Evolutionary conservation across 2,797 vertebrate genomes (phyloP), one percentile per base, ranked within the genome.

Genomic region (Leuciscus waleckii): DNA sequence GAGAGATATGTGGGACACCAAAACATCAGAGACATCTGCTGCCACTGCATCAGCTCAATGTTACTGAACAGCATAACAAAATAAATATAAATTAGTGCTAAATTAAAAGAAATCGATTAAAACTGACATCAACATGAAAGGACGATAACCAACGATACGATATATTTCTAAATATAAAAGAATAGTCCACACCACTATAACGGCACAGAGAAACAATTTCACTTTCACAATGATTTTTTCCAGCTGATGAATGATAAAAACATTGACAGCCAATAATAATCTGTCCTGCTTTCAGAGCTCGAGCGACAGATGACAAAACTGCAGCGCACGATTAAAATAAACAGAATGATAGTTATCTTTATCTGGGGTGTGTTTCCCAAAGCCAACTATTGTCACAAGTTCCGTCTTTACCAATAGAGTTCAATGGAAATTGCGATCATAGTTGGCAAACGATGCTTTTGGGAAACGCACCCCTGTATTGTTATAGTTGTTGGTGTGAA

Each of bases 1-100:
- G 29, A 65, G 61, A 79, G 17, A 41, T 32, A 67, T 80, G 29
- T 80, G 61, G 78, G 43, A 80, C 63, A 68, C 61, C 29, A 68
- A 68, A 80, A 35, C 63, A 49, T 35, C 63, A n/a, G 78, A 68
- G 63, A 80, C 63, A 61, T 58, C 26, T 32, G 41, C 78, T 32
- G 61, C 61, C 9, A 32, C n/a, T 79, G 41, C 61, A 51, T 49
- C n/a, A 79, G 61, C 19, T 32, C 29, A 51, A 14, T 51, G 39
- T 37, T 80, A 80, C 78, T n/a, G 26, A 67, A 32, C 19, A 80
- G 61, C 58, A 65, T 8, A 49, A 21, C 19, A 4, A n/a, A 54
- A 76, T 14, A 23, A 54, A 35, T 23, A 63, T 2, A 46, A 26
- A 54, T 14, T 14, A 23, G 19, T 21, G 3, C 10, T 35, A 7